Evolutionary conservation across 2,888 invertebrate genomes (phyloP).

Genomic region (Hydrotaea cyrtoneurina): DNA sequence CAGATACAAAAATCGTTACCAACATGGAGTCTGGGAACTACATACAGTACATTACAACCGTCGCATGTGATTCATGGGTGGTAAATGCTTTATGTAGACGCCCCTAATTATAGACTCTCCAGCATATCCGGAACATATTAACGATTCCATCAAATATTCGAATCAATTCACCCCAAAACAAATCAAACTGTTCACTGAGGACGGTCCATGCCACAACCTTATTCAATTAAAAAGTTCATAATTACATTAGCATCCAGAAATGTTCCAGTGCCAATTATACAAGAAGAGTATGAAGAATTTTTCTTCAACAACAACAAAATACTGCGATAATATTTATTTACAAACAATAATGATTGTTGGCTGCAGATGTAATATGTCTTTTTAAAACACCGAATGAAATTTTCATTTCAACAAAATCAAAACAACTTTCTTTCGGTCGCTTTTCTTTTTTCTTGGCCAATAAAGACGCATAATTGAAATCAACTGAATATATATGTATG

Average conservation of each 20-base stretch:
- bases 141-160: too few species aligned
- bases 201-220: background rate
- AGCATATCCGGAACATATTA: too few species aligned
- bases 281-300: background rate
- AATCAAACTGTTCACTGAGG: background rate
- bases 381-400: conserved; percentile 19
- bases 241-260: background rate
- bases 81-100: too few species aligned
- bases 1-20: too few species aligned
- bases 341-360: conserved; percentile 6
- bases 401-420: background rate
- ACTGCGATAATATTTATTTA: background rate
- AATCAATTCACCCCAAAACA: too few species aligned
- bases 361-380: conserved; percentile 59
- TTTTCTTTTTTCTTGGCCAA: conserved; percentile 15
- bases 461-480: conserved; percentile 13
- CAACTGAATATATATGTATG: conserved; percentile 5
- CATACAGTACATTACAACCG: too few species aligned
- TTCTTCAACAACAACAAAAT: background rate
- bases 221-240: background rate
- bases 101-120: too few species aligned
- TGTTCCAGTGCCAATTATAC: background rate
- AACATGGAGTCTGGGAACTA: too few species aligned
- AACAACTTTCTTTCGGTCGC: conserved; percentile 1
- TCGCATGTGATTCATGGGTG: too few species aligned